Conservation (phyloP, 2,888 invertebrate species). For the Meganola albula region DNA sequence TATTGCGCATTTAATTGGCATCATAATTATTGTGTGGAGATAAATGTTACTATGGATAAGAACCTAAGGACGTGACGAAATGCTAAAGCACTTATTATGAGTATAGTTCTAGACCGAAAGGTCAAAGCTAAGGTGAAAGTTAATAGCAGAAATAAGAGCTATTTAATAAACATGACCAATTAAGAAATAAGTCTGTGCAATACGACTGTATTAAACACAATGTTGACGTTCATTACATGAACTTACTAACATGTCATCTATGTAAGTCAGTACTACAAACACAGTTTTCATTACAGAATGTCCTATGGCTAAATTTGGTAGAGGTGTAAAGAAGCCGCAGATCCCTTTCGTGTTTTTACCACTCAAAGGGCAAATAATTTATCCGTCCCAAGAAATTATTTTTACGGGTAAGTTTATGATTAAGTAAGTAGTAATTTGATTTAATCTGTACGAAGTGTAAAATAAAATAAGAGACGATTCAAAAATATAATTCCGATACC, state of each 20-base stretch:
- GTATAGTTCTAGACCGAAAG: slow-evolving; percentile 9
- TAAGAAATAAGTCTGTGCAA: too few species aligned
- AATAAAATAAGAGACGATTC: slow-evolving; percentile 3
- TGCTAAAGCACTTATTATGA: too few species aligned
- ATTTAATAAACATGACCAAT: too few species aligned
- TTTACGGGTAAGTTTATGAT: slow-evolving; percentile 81
- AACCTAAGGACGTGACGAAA: too few species aligned
- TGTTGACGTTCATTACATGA: too few species aligned
- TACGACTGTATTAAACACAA: too few species aligned
- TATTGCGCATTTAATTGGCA: too few species aligned
- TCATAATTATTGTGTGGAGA: too few species aligned
- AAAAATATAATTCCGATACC: slow-evolving; percentile 73
- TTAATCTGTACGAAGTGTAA: too few species aligned
- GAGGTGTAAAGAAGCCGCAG: slow-evolving; percentile 81
- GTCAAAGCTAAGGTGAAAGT: slow-evolving; percentile 4
- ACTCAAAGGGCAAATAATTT: slow-evolving; percentile 89
- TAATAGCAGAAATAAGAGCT: slow-evolving; percentile 16
- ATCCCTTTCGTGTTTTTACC: slow-evolving; percentile 92
- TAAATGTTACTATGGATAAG: too few species aligned
- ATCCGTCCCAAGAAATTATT: slow-evolving; percentile 91
- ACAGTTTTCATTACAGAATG: slow-evolving; percentile 79
- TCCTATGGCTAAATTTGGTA: slow-evolving; percentile 83
- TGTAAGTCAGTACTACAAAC: too few species aligned
- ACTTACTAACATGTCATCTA: too few species aligned
- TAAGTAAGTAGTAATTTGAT: not conserved